Evolutionary conservation across 2,797 vertebrate genomes (phyloP).

Genomic region (Pseudochirops cupreus): DNA sequence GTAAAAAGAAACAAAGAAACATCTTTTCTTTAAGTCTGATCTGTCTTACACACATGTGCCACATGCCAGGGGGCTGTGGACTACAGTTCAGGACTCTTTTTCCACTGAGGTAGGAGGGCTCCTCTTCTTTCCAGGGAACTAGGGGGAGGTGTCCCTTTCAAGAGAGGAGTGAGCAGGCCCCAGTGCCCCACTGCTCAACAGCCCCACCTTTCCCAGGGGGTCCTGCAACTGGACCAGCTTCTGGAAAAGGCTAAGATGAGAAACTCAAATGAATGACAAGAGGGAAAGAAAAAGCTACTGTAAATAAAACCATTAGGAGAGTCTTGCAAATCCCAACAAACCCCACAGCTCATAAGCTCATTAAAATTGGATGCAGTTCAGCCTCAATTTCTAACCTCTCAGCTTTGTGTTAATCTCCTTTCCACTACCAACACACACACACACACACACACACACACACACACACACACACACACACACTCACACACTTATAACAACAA

Average conservation of each 20-base stretch:
- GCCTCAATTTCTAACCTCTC: conserved; percentile 87
- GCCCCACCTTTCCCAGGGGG: conserved; percentile 55
- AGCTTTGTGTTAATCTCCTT: conserved; percentile 88
- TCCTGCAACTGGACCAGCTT: conserved; percentile 53
- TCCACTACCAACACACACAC: conserved; percentile 52
- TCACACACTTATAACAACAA: conserved; percentile 77
- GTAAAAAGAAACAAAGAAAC: conserved; percentile 80
- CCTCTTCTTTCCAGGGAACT: conserved; percentile 76
- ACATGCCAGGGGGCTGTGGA: conserved; percentile 78
- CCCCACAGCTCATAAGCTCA: conserved; percentile 89
- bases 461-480: not conserved
- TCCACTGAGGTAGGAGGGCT: conserved; percentile 63
- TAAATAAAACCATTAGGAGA: conserved; percentile 89
- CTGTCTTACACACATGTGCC: conserved; percentile 80
- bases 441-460: not conserved
- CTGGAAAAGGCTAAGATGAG: conserved; percentile 75
- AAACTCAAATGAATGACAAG: conserved; percentile 82
- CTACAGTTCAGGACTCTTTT: conserved; percentile 70
- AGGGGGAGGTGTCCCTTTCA: conserved; percentile 62
- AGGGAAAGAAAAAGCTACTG: conserved; percentile 84
- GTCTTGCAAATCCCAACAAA: conserved; percentile 87
- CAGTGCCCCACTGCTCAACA: conserved; percentile 61
- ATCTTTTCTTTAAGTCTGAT: conserved; percentile 81
- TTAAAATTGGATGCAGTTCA: conserved; percentile 88
- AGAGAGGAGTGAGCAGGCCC: conserved; percentile 68